Percentiles rank a stretch among this genome's conserved stretches.
Evolutionary conservation across 2,888 invertebrate genomes (phyloP).

Genomic region (Ethmia dodecea): DNA sequence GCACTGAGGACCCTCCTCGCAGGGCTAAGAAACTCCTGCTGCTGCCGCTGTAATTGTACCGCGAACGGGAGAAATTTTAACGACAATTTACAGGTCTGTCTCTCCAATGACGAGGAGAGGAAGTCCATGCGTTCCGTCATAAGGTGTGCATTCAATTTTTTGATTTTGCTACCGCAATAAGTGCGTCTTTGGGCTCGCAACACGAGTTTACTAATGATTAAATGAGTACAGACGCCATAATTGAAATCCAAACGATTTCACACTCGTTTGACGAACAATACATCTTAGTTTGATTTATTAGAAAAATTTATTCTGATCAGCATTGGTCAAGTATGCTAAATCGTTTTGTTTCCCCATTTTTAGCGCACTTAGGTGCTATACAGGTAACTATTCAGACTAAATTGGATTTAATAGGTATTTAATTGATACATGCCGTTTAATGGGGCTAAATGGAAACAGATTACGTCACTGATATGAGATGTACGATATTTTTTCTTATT

Average conservation of each 20-base stretch:
- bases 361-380: conserved; percentile 71
- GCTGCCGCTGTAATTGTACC: conserved; percentile 66
- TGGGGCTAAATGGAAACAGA: too few relatives aligned
- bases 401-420: conserved; percentile 17
- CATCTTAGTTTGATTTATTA: conserved; percentile 20
- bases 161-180: too few relatives aligned
- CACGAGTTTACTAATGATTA: too few relatives aligned
- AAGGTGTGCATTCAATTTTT: conserved; percentile 73
- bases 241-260: conserved; percentile 36
- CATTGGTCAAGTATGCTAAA: conserved; percentile 27
- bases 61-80: conserved; percentile 44
- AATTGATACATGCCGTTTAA: too few relatives aligned
- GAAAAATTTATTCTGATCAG: conserved; percentile 26
- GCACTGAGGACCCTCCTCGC: conserved; percentile 58
- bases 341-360: conserved; percentile 62
- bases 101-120: conserved; percentile 68
- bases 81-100: conserved; percentile 76
- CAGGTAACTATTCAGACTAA: conserved; percentile 64
- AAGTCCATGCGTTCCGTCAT: conserved; percentile 81
- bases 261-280: conserved; percentile 25
- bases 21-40: conserved; percentile 57
- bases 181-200: conserved; percentile 25
- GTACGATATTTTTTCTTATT: too few relatives aligned
- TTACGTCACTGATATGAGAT: too few relatives aligned
- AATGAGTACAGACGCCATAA: conserved; percentile 25